A percentile compares a stretch with the other conserved stretches of the same genome.
phyloP scores from a whole-genome alignment of 2,113 vertebrate species.

The Leucopternis melanops region DNA sequence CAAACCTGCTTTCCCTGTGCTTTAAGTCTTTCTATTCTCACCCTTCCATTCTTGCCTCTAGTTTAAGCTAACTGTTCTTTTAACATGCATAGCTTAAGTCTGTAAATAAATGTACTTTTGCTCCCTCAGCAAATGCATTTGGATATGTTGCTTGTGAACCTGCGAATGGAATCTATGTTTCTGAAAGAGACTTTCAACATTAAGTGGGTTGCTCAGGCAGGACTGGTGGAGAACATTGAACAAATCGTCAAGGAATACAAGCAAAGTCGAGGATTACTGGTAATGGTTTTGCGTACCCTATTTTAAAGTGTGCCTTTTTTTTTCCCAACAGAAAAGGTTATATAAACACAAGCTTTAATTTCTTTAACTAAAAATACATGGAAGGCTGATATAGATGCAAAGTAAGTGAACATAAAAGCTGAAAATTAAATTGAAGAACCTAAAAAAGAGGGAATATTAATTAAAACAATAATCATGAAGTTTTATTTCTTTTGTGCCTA shows the following conservation, averaged over 20 bases:
- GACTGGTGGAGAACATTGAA: constrained; percentile 84
- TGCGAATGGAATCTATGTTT: constrained; percentile 74
- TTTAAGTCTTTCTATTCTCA: not conserved
- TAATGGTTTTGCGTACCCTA: constrained; percentile 38
- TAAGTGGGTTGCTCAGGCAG: constrained; percentile 79
- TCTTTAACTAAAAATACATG: not conserved
- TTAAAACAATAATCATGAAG: not conserved
- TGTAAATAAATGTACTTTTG: not conserved
- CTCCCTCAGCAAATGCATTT: constrained; percentile 75
- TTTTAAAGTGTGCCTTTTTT: not conserved
- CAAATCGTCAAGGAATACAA: constrained; percentile 82
- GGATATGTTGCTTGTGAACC: constrained; percentile 78
- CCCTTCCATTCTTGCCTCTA: not conserved
- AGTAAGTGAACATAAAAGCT: not conserved
- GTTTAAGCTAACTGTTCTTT: not conserved
- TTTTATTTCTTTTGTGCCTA: not conserved
- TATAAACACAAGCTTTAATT: not conserved
- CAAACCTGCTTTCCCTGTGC: not conserved
- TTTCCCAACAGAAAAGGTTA: not conserved
- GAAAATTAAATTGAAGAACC: not conserved
- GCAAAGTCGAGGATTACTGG: constrained; percentile 78
- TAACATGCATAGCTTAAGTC: not conserved
- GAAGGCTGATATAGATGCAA: not conserved
- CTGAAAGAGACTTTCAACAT: constrained; percentile 82
- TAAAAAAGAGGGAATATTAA: not conserved